Conservation (phyloP, 2,888 invertebrate species). For the Erebia epiphron region DNA sequence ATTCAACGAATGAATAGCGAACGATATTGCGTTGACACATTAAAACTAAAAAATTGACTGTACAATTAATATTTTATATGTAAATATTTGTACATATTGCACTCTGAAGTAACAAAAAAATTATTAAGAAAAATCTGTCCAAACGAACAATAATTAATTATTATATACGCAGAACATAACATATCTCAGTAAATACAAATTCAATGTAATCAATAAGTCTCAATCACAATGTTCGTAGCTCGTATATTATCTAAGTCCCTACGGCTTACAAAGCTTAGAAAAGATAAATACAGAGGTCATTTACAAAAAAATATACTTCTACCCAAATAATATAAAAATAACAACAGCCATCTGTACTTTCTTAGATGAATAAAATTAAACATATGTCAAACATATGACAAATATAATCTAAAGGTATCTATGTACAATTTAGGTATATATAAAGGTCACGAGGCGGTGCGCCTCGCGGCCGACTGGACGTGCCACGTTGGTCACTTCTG, state of each 20-base stretch:
- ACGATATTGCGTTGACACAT: constrained; percentile 78
- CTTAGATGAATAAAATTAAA: constrained; percentile 83
- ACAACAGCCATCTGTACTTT: constrained; percentile 84
- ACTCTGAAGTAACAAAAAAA: constrained; percentile 84
- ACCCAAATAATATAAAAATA: constrained; percentile 83
- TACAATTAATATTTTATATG: constrained; percentile 81
- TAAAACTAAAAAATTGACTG: constrained; percentile 80
- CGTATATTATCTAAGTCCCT: constrained; percentile 78
- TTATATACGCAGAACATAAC: constrained; percentile 63
- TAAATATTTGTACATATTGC: constrained; percentile 89
- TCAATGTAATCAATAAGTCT: constrained; percentile 62
- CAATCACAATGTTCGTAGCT: constrained; percentile 81
- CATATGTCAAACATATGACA: constrained; percentile 83
- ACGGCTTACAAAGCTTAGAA: constrained; percentile 80
- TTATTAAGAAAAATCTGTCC: constrained; percentile 74
- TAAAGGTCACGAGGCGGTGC: constrained; percentile 57
- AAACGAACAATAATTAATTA: constrained; percentile 62
- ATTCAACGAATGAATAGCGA: constrained; percentile 74
- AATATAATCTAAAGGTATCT: constrained; percentile 78
- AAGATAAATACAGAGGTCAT: constrained; percentile 82
- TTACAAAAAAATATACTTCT: constrained; percentile 82
- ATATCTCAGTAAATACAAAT: constrained; percentile 72
- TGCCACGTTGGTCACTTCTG: constrained; percentile 71
- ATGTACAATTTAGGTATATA: constrained; percentile 70
- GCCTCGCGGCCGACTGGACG: constrained; percentile 69